phyloP scores from a whole-genome alignment of 2,888 invertebrate genomes.

The Tridacna gigas region DNA sequence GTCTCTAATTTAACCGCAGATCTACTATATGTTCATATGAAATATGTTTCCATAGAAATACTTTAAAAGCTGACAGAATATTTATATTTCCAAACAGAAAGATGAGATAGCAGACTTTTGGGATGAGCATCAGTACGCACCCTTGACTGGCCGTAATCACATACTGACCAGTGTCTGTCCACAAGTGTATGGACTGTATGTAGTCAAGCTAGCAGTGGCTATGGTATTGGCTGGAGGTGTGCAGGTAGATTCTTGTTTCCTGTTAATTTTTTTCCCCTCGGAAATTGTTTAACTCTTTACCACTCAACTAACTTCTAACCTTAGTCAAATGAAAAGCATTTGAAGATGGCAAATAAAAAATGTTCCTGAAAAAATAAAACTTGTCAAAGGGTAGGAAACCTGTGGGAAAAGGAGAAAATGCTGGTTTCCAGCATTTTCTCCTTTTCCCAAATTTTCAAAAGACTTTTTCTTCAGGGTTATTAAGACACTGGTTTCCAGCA shows the following conservation, averaged over 20 bases:
- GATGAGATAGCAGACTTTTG: slow-evolving; percentile 91
- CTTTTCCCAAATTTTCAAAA: no score
- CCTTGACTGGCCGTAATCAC: slow-evolving; percentile 90
- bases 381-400: neutral
- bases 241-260: slow-evolving; percentile 71
- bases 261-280: neutral
- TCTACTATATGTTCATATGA: no score
- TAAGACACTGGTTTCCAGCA: neutral
- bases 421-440: neutral
- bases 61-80: no score
- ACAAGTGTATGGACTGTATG: slow-evolving; percentile 94
- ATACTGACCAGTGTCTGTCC: slow-evolving; percentile 93
- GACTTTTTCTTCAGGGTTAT: neutral
- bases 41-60: no score
- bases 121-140: slow-evolving; percentile 88
- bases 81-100: slow-evolving; percentile 84
- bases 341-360: no score
- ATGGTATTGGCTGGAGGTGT: slow-evolving; percentile 87
- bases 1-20: no score
- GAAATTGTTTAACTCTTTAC: neutral
- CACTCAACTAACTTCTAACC: no score
- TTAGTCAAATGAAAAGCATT: no score
- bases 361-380: no score
- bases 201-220: slow-evolving; percentile 93
- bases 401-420: neutral